Conservation (phyloP, 1,140 invertebrate genomes). For the Oryctes rhinoceros region DNA sequence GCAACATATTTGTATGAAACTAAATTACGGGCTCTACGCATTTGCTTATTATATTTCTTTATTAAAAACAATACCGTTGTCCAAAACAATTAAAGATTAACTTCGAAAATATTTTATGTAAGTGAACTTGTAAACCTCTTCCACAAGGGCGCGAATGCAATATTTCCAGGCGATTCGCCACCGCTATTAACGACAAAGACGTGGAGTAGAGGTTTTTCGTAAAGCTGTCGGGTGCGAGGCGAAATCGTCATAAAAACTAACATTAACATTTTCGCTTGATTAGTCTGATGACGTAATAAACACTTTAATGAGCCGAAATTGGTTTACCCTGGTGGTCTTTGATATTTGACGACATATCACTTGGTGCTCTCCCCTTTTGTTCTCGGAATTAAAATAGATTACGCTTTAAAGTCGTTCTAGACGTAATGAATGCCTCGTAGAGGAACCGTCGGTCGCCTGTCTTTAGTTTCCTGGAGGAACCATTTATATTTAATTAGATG, state of each 20-base stretch:
- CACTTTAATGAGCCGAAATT: slow-evolving; percentile 31
- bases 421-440: not conserved
- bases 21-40: no score
- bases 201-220: not conserved
- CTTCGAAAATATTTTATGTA: no score
- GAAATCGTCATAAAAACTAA: slow-evolving; percentile 8
- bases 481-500: slow-evolving; percentile 5
- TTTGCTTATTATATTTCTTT: no score
- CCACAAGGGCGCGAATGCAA: not conserved
- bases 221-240: not conserved
- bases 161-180: slow-evolving; percentile 2
- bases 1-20: no score
- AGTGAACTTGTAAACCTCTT: not conserved
- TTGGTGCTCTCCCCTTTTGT: slow-evolving; percentile 15
- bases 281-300: slow-evolving; percentile 19
- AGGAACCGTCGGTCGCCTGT: not conserved
- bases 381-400: slow-evolving; percentile 32
- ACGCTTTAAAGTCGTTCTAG: not conserved
- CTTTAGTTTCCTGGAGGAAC: not conserved
- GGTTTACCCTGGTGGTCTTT: slow-evolving; percentile 31
- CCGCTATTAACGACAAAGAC: not conserved
- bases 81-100: no score
- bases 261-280: slow-evolving; percentile 30
- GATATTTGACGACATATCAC: slow-evolving; percentile 21
- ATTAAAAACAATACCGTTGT: no score